phyloP scores from a whole-genome alignment of 2,797 vertebrate species.

The Amblyraja radiata region DNA sequence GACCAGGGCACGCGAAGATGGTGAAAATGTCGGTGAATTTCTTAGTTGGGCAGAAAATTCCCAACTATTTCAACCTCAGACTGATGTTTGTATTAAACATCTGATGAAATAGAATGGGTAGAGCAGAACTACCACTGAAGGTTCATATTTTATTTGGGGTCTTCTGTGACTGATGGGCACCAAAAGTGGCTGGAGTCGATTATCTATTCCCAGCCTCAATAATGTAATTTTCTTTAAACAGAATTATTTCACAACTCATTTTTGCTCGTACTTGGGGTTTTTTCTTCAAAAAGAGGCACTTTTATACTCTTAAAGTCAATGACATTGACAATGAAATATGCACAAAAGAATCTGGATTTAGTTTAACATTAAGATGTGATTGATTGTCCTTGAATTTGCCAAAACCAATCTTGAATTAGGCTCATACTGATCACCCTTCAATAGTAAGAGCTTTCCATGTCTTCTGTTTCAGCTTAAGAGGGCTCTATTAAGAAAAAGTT shows the following conservation, averaged over 20 bases:
- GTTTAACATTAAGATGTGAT: constrained; percentile 21
- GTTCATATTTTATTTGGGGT: not conserved
- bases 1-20: too few relatives aligned
- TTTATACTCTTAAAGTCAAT: constrained; percentile 26
- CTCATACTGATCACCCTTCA: not conserved
- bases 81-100: not conserved
- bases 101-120: not conserved
- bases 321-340: not conserved
- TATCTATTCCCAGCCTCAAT: not conserved
- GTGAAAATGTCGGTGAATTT: too few relatives aligned
- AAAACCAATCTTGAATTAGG: constrained; percentile 7
- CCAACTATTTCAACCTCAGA: not conserved
- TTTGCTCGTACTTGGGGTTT: not conserved
- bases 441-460: not conserved
- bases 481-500: not conserved
- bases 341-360: not conserved
- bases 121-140: not conserved
- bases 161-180: not conserved
- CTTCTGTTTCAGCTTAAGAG: constrained; percentile 20
- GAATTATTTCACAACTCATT: not conserved
- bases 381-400: constrained; percentile 26
- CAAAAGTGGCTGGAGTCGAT: not conserved
- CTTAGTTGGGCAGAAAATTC: not conserved
- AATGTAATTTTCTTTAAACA: not conserved
- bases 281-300: not conserved